These are phyloP conservation scores for Amazona guildingii DNA, from an alignment of 2,113 vertebrate species.

Conservation along the genomic window DNA sequence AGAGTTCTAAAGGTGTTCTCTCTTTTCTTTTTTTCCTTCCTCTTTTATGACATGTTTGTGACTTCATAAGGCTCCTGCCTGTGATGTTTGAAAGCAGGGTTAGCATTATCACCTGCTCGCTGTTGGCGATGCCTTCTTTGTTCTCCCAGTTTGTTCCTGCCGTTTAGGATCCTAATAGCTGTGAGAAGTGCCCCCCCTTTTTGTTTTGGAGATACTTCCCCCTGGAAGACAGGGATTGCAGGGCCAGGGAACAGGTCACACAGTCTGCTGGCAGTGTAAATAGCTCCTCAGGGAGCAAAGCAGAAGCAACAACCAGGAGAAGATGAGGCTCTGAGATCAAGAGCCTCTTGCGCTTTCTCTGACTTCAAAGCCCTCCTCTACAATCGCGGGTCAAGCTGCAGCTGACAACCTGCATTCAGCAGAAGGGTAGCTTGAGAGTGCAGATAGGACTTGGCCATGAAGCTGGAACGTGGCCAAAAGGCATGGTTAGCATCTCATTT, in stretches of 20 bases:
- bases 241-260: neutral
- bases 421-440: neutral
- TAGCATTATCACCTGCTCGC: neutral
- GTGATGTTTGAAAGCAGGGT: neutral
- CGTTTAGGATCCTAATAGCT: neutral
- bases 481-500: neutral
- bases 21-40: neutral
- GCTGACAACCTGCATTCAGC: neutral
- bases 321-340: neutral
- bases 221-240: neutral
- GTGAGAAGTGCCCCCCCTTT: neutral
- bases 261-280: neutral
- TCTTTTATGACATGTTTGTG: neutral
- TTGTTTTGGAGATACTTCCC: neutral
- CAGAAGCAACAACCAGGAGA: neutral
- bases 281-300: neutral
- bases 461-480: neutral
- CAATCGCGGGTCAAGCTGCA: neutral
- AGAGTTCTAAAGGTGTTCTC: neutral
- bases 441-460: neutral
- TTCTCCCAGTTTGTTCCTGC: neutral
- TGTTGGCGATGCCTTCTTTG: neutral
- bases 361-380: neutral
- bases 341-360: neutral
- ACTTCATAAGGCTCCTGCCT: neutral